Evolutionary conservation across 2,888 invertebrate species (phyloP), one percentile per base, ranked within the genome.

Genomic region (Drosophila anceps): DNA sequence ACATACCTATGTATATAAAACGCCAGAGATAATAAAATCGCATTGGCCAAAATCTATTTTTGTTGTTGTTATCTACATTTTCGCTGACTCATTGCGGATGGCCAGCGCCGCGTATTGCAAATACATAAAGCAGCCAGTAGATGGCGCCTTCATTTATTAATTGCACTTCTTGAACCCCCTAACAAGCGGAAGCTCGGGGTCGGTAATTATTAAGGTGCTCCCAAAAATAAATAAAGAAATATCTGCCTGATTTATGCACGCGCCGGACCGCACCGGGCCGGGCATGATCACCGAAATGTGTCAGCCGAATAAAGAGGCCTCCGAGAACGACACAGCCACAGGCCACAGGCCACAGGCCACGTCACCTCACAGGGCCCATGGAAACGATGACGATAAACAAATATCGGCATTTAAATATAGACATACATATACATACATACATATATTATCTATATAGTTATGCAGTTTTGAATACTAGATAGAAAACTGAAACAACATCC

Each of bases 291-390:
- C 43, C 55, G 43, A 58, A 74, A 74, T 73, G 35, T 73, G 58
- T 59, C 58, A 55, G 37, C 5, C 33, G 33, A 15, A 60, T 53
- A 70, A 71, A 63, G 53, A 59, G 39, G 29, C 37, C 63, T 39
- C n/a, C 43, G 35, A 74, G 58, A 73, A 73, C n/a, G 46, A 31
- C 12, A 43, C 51, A 43, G n/a, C n/a, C n/a, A n/a, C n/a, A n/a
- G n/a, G n/a, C n/a, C n/a, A n/a, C n/a, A n/a, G n/a, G n/a, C n/a
- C n/a, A 43, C 27, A 48, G 73, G 69, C 61, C 53, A 68, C 61
- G 57, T 75, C 53, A 68, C n/a, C 29, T 12, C 24, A 20, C 10
- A 31, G 12, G 44, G 8, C 20, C 31, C 7, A 50, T 5, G 51
- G 18, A 10, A 7, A 15, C 31, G 20, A 37, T 31, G 41, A 68